Evolutionary conservation across 2,888 invertebrate genomes (phyloP), one percentile per base, ranked within the genome.

Genomic region (Tachina grossa): DNA sequence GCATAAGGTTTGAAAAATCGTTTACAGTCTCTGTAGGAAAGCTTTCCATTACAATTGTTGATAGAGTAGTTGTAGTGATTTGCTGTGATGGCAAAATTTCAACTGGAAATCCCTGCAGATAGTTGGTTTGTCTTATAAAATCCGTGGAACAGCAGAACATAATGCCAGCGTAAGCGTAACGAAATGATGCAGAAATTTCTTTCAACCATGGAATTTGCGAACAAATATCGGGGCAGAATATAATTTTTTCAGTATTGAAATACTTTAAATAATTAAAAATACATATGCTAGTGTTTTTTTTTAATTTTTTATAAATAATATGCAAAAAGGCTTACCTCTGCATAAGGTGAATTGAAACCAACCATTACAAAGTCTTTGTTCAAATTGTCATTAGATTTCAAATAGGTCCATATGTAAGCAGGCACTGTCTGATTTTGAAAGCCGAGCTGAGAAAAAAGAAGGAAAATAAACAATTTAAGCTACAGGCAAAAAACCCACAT

Each of bases 161-260:
- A 1, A 84, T 31, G 39, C 86, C 86, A 16, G 84, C 81, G 9
- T 72, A 63, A 0, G 76, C 49, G 68, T 76, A 59, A 63, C 66
- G 31, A 49, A 80, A 51, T 47, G 81, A 22, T 9, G 61, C 5
- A 8, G 66, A 41, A 43, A 84, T 68, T 57, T 65, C 57, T 16
- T 61, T 57, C 9, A 85, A 49, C 85, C 87, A 87, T 0, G 79
- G 79, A 59, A 87, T 79, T 14, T 80, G 59, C 16, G 79, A 53
- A 74, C 85, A 87, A 13, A 87, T 87, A 66, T 87, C 83, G 8
- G 63, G 66, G 47, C 87, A 87, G 59, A 87, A 85, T 51, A 83
- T 77, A 11, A 82, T 51, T 31, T 79, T 19, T 13, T 72, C 61
- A 4, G 14, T 63, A 16, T 19, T 16, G 22, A 77, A 49, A 63